Base-by-base conservation (phyloP, 1,140 invertebrate species). In the Cataglyphis hispanica region DNA sequence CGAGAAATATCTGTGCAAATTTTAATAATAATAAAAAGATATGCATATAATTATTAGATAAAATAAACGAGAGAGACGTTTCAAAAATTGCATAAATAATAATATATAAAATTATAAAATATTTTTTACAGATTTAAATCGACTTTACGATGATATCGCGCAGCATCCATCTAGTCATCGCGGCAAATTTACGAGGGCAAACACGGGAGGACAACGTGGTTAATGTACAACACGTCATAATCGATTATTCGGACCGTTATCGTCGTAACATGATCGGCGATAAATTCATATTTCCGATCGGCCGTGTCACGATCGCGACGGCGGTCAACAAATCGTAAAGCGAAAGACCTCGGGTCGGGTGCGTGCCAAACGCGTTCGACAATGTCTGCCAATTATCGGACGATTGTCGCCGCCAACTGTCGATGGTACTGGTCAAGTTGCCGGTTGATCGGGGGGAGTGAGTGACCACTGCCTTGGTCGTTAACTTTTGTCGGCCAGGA, bases 281-380 rank as follows among this genome's bases (percentile, higher is more conserved):
- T 86, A 91, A 89, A 84, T 88, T 86, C 50, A 84, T 86, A 91
- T 89, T 90, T 90, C 85, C 84, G 60, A 87, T 86, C 58, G 53
- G 64, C 37, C n/a, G 34, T 25, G 78, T 81, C 67, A 87, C 81
- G 76, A 40, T 69, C 69, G 83, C 85, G 87, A 87, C 89, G 80
- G 78, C 88, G 70, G 56, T 74, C 92, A 95, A 95, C 94, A 95
- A 95, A 95, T 94, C 94, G 94, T 95, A 95, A 95, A 95, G 91
- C 84, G 90, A 61, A 87, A 22, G 40, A 22, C 37, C 63, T 37
- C 37, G 11, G n/a, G 5, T 25, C 46, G 34, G n/a, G 1, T 50
- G 50, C 34, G 78, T 40, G 67, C 46, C 77, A 46, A 87, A 58
- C 53, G 78, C 75, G 69, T 92, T 16, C 16, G 90, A 94, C 94